These are phyloP conservation scores for Oceanodroma tethys DNA, from an alignment of 2,113 vertebrate species.

Conservation along the genomic window DNA sequence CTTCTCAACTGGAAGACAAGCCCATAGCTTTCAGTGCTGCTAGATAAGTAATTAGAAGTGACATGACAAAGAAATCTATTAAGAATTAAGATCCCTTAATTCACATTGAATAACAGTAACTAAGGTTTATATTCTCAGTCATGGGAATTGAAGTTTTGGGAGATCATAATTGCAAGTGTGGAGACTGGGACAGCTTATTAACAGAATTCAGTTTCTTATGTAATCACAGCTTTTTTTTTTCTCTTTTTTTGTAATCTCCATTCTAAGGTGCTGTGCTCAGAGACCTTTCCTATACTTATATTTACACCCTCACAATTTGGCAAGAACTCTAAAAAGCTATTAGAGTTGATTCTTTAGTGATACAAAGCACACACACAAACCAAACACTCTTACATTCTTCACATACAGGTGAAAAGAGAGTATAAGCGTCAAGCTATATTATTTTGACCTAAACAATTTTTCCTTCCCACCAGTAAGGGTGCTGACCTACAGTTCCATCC, in stretches of 20 bases:
- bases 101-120: neutral
- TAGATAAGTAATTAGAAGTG: neutral
- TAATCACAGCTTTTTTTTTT: neutral
- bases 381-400: neutral
- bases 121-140: neutral
- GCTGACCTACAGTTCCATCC: neutral
- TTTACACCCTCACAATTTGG: neutral
- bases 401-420: neutral
- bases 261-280: neutral
- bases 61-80: neutral
- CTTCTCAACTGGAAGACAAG: neutral
- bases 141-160: neutral
- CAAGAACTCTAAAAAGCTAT: neutral
- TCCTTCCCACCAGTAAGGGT: neutral
- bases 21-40: neutral
- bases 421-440: neutral
- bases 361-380: neutral
- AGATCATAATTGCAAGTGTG: neutral
- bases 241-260: neutral
- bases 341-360: neutral
- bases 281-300: neutral
- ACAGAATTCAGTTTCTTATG: neutral
- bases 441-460: neutral
- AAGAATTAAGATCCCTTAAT: neutral
- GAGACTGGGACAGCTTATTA: neutral